Evolutionary conservation across 37 sponge, comb jelly and placozoan species (phyloP).

Genomic region (Axinella damicornis): DNA sequence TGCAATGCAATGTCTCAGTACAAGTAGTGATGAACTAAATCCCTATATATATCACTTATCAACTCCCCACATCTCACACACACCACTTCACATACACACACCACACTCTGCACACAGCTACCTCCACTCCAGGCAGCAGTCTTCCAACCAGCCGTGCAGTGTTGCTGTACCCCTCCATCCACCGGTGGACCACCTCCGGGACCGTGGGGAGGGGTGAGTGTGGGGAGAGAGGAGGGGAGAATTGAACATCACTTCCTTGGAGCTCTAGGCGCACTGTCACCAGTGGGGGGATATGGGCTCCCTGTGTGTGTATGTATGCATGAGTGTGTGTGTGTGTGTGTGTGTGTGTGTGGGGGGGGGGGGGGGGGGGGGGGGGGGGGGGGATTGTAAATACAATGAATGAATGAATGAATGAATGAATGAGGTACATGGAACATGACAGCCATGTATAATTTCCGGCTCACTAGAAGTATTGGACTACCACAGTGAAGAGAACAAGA

Average conservation of each 20-base stretch:
- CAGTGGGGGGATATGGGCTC: slow-evolving; percentile 65
- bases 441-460: no score
- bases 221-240: slow-evolving; percentile 66
- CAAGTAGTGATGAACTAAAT: no score
- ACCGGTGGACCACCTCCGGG: slow-evolving; percentile 55
- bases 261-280: slow-evolving; percentile 72
- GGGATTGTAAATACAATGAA: no score
- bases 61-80: neutral
- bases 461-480: no score
- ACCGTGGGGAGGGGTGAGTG: slow-evolving; percentile 48
- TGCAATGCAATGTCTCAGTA: no score
- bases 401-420: no score
- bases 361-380: neutral
- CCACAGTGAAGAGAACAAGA: no score
- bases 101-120: no score
- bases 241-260: slow-evolving; percentile 50
- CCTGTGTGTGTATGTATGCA: slow-evolving; percentile 54
- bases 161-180: slow-evolving; percentile 45
- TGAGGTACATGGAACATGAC: no score
- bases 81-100: no score
- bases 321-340: no score
- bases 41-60: neutral
- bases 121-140: neutral
- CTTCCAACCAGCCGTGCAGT: slow-evolving; percentile 32
- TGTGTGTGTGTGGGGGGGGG: neutral